Evolutionary conservation across 2,113 vertebrate genomes (phyloP).

Genomic region (Pitta sordida): DNA sequence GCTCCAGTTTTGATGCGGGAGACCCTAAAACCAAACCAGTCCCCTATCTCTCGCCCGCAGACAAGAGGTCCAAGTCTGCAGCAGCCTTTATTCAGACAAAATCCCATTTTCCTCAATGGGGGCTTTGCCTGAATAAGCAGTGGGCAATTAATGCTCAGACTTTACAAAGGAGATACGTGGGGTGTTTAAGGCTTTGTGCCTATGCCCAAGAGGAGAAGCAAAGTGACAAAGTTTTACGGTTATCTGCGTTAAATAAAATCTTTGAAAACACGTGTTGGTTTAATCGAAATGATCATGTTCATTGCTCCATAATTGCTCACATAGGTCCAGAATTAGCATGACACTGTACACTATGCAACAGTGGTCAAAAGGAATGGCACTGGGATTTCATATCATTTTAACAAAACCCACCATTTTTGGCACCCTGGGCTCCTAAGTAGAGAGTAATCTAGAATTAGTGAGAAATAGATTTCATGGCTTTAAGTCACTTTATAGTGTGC

Average conservation of each 20-base stretch:
- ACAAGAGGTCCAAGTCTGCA: conserved; percentile 39
- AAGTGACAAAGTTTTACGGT: conserved; percentile 60
- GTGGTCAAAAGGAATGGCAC: conserved; percentile 37
- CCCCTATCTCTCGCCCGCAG: conserved; percentile 29
- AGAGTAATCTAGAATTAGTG: conserved; percentile 71
- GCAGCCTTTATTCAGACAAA: conserved; percentile 48
- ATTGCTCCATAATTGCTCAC: conserved; percentile 45
- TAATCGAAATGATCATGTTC: conserved; percentile 56
- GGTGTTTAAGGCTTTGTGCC: conserved; percentile 42
- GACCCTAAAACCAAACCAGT: background rate
- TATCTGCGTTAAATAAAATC: conserved; percentile 56
- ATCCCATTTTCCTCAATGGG: conserved; percentile 52
- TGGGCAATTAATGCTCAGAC: conserved; percentile 48
- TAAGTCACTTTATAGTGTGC: conserved; percentile 69
- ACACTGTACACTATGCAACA: conserved; percentile 6
- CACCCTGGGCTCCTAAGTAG: conserved; percentile 68
- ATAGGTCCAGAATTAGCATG: conserved; percentile 45
- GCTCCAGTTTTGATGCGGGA: background rate
- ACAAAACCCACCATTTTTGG: conserved; percentile 60
- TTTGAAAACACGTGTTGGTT: conserved; percentile 50
- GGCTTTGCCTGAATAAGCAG: conserved; percentile 50
- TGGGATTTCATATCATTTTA: conserved; percentile 64
- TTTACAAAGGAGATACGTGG: conserved; percentile 48
- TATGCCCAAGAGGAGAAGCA: conserved; percentile 46
- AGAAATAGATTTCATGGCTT: conserved; percentile 72